These are phyloP conservation scores for Drosophila erecta DNA, from an alignment of 1,140 invertebrate species.

Conservation along the genomic window DNA sequence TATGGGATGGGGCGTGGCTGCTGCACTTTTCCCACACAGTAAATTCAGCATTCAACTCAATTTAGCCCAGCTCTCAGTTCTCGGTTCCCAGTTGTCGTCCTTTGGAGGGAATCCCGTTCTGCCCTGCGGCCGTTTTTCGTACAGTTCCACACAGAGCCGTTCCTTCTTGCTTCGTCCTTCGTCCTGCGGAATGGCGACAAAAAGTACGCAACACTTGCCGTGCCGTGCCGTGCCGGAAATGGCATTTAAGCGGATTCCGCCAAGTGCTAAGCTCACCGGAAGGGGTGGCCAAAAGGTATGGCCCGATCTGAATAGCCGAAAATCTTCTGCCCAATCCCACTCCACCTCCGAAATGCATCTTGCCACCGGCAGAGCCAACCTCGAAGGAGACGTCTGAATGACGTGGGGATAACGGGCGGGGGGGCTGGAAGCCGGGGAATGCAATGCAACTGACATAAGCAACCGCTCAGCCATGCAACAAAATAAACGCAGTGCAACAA, in stretches of 20 bases:
- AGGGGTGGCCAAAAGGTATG: constrained; percentile 1
- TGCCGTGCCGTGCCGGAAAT: constrained; percentile 49
- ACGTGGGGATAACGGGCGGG: constrained; percentile 10
- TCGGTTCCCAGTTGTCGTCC: constrained; percentile 13
- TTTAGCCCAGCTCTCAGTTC: constrained; percentile 6
- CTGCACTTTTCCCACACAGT: constrained; percentile 42
- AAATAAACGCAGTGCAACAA: no score
- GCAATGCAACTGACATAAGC: constrained; percentile 13
- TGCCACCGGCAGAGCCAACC: neutral
- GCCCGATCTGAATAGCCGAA: constrained; percentile 26
- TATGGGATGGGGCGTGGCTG: constrained; percentile 15
- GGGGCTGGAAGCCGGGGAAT: neutral
- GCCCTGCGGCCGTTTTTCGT: constrained; percentile 20
- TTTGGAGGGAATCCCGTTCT: constrained; percentile 23
- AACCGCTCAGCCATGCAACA: constrained; percentile 1
- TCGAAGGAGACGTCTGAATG: constrained; percentile 21
- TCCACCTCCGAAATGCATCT: neutral
- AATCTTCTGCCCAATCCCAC: neutral
- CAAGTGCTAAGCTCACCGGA: constrained; percentile 32
- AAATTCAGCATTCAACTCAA: constrained; percentile 50
- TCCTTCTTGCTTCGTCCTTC: constrained; percentile 14
- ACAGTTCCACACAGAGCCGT: constrained; percentile 22
- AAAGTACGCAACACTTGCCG: constrained; percentile 43
- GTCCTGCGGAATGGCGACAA: constrained; percentile 38
- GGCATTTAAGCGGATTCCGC: constrained; percentile 76